Base-by-base conservation (phyloP, 2,888 invertebrate genomes). In the Netelia fuscicornis region DNA sequence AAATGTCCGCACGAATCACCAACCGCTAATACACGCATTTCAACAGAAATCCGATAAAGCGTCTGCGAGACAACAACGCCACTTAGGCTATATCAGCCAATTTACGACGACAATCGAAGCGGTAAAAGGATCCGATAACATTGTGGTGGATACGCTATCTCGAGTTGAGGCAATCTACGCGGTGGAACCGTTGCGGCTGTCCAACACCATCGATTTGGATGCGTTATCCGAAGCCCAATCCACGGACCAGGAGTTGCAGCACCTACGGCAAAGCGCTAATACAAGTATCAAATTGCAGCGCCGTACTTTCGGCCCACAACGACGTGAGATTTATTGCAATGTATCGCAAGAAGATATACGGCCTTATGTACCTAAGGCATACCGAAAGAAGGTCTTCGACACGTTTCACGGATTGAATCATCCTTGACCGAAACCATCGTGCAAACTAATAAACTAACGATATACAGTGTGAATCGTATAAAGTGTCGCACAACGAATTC, bases 131-230 rank as follows among this genome's bases (percentile, higher is more conserved):
- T 0, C n/a, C 2, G 80, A 85, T 0, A 91, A 91, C 20, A 54
- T 81, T 1, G 88, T 89, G 0, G 90, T 90, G 0, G 90, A 90
- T 70, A 81, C 88, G 0, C 68, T 91, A 2, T 89, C 87, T 0
- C 78, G 90, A 11, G 8, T 89, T 0, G 80, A 88, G 8, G 42
- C 72, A 2, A 82, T 88, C 30, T 17, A 20, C 10, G 11, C 70
- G 8, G 25, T 42, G 13, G 9, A 30, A 9, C 37, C 70, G 10
- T 17, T 70, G 1, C 60, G 83, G 17, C 71, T 87, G 70, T 85
- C 84, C 0, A 72, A 62, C 0, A 25, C 64, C 1, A 30, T 85
- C 3, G 77, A 81, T 0, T 80, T 81, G 2, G 52, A 71, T 0
- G 84, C 85, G 5, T 37, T 87, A 3, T 30, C 37, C 2, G 2